Evolutionary conservation across 2,113 vertebrate genomes (phyloP).

Genomic region (Macquaria australasica): DNA sequence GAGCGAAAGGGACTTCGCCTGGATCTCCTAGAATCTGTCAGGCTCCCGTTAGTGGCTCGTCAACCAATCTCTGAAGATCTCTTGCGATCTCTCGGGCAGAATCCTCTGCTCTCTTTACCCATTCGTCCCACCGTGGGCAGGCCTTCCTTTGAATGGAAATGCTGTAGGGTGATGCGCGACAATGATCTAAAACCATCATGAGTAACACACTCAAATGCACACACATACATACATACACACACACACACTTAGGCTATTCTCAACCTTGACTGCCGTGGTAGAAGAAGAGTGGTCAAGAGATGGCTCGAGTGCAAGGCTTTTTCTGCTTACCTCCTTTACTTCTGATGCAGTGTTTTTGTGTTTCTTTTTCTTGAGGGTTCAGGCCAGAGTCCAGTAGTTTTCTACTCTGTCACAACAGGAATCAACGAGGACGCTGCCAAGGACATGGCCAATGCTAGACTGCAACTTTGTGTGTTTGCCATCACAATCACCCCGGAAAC

Average conservation of each 20-base stretch:
- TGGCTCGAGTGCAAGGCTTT: slow-evolving; percentile 66
- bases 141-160: slow-evolving; percentile 73
- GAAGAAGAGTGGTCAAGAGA: slow-evolving; percentile 63
- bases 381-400: slow-evolving; percentile 72
- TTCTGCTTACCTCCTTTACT: slow-evolving; percentile 81
- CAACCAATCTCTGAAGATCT: slow-evolving; percentile 70
- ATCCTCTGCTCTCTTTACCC: slow-evolving; percentile 73
- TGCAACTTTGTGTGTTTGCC: slow-evolving; percentile 72
- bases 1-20: slow-evolving; percentile 94
- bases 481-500: slow-evolving; percentile 80
- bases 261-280: slow-evolving; percentile 67
- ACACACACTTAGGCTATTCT: slow-evolving; percentile 47
- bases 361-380: slow-evolving; percentile 71
- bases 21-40: slow-evolving; percentile 91
- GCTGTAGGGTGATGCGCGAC: slow-evolving; percentile 71
- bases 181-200: slow-evolving; percentile 69
- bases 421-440: slow-evolving; percentile 66
- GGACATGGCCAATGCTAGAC: slow-evolving; percentile 58
- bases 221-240: slow-evolving; percentile 35
- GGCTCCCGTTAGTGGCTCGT: slow-evolving; percentile 28
- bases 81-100: slow-evolving; percentile 63
- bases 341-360: slow-evolving; percentile 79
- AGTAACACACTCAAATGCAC: slow-evolving; percentile 43
- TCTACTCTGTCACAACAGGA: slow-evolving; percentile 66
- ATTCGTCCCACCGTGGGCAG: slow-evolving; percentile 56